Conservation (phyloP, 2,113 vertebrate genomes). For the Pampusana beccarii region DNA sequence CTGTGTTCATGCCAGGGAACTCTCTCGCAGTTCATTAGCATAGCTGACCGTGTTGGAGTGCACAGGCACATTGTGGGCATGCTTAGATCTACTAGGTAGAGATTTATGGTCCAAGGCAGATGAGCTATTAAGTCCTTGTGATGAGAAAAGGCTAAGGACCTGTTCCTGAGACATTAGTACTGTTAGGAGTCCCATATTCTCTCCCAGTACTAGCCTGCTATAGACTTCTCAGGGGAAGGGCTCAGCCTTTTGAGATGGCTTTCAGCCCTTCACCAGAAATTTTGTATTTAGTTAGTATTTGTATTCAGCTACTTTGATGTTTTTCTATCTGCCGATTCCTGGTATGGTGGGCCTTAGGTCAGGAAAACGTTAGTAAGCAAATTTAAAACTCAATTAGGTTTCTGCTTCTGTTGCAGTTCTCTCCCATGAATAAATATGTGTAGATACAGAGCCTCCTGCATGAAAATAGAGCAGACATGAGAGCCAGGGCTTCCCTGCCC, state of each 20-base stretch:
- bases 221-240: not conserved
- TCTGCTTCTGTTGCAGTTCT: not conserved
- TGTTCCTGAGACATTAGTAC: not conserved
- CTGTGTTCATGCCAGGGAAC: not conserved
- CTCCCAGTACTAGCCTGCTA: not conserved
- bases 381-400: not conserved
- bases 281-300: too few relatives aligned
- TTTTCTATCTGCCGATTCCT: not conserved
- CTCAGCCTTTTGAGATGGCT: not conserved
- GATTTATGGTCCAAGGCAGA: not conserved
- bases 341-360: not conserved
- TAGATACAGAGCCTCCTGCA: not conserved
- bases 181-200: not conserved
- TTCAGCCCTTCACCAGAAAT: not conserved
- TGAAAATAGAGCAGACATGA: not conserved
- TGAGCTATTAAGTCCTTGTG: not conserved
- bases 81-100: not conserved
- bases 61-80: too few relatives aligned
- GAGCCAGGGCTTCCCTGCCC: not conserved
- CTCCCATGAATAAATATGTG: not conserved
- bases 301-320: not conserved
- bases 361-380: not conserved
- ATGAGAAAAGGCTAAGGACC: not conserved
- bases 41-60: not conserved
- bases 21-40: not conserved